phyloP scores from a whole-genome alignment of 2,888 invertebrate genomes.

The Prosopocoilus inquinatus region DNA sequence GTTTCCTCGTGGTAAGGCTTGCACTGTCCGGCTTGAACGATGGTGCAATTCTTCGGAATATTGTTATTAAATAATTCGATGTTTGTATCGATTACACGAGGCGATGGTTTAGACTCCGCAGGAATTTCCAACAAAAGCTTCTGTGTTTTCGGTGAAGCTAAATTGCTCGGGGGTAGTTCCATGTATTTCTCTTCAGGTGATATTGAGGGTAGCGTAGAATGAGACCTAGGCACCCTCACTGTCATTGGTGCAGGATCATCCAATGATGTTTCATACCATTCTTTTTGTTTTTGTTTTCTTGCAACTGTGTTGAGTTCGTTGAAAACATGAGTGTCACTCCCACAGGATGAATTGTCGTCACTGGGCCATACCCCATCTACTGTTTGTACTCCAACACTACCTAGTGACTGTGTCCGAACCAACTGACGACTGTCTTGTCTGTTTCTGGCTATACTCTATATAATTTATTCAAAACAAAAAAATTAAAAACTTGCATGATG shows the following conservation, averaged over 20 bases:
- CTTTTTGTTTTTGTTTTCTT: conserved; percentile 49
- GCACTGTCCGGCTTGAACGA: conserved; percentile 85
- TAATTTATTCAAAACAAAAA: neutral
- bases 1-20: conserved; percentile 91
- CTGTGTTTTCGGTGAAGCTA: conserved; percentile 33
- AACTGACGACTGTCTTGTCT: conserved; percentile 48
- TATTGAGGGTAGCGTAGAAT: conserved; percentile 34
- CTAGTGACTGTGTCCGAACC: conserved; percentile 59
- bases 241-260: conserved; percentile 41
- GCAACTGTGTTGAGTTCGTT: conserved; percentile 38
- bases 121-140: conserved; percentile 47
- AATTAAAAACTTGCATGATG: neutral
- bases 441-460: conserved; percentile 29
- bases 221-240: conserved; percentile 33
- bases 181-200: conserved; percentile 30
- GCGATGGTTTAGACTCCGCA: conserved; percentile 48
- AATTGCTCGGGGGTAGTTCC: conserved; percentile 20
- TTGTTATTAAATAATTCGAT: conserved; percentile 55
- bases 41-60: conserved; percentile 78
- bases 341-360: conserved; percentile 50
- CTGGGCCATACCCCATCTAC: conserved; percentile 48
- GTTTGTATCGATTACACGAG: conserved; percentile 41
- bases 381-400: conserved; percentile 56
- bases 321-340: conserved; percentile 45
- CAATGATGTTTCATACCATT: conserved; percentile 51